These are phyloP conservation scores for Glareola pratincola DNA, from an alignment of 2,113 vertebrate species.

Conservation along the genomic window DNA sequence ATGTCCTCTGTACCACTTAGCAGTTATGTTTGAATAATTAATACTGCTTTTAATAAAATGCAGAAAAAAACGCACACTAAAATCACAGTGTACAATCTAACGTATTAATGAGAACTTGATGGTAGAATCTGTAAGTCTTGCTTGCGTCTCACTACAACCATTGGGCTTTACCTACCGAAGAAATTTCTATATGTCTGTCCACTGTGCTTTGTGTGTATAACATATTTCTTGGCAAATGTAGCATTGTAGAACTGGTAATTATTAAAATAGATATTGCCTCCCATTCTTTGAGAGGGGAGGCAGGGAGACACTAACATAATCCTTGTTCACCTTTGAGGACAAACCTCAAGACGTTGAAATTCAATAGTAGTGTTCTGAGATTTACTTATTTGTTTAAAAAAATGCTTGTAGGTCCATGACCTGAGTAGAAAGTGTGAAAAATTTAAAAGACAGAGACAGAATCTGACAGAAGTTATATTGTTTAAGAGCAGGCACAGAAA, in stretches of 20 bases:
- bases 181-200: background rate
- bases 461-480: background rate
- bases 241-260: background rate
- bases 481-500: background rate
- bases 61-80: background rate
- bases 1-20: background rate
- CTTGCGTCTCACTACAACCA: background rate
- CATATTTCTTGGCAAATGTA: background rate
- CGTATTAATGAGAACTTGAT: background rate
- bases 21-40: background rate
- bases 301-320: background rate
- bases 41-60: background rate
- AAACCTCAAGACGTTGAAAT: background rate
- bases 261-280: background rate
- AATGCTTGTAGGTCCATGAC: background rate
- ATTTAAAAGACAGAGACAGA: background rate
- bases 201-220: background rate
- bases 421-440: background rate
- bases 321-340: background rate
- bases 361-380: background rate
- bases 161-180: background rate
- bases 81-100: background rate
- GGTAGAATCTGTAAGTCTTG: background rate
- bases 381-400: background rate
- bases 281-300: background rate